Percentiles rank a stretch among this genome's conserved stretches.
phyloP scores from a whole-genome alignment of 2,888 invertebrate species.

The Meteorus colon region DNA sequence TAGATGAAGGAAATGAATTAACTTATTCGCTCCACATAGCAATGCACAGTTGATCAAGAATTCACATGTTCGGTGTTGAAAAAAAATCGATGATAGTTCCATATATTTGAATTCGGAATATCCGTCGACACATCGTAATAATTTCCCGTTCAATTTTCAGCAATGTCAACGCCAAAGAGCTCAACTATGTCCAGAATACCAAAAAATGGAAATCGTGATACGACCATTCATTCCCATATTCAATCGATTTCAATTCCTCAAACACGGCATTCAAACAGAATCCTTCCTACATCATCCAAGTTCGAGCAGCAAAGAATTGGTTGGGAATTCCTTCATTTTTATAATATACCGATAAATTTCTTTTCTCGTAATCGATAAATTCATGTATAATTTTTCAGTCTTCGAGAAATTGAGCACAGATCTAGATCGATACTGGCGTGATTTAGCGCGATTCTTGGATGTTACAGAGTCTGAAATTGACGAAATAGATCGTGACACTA shows the following conservation, averaged over 20 bases:
- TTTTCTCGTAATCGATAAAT: neutral
- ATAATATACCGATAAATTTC: neutral
- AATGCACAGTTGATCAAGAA: too few species aligned
- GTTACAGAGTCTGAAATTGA: constrained; percentile 64
- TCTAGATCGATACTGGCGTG: constrained; percentile 64
- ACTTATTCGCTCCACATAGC: too few species aligned
- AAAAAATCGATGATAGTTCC: too few species aligned
- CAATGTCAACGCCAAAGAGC: constrained; percentile 7
- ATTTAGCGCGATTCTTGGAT: constrained; percentile 62
- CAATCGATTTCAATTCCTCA: neutral
- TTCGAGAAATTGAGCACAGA: constrained; percentile 56
- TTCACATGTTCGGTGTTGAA: too few species aligned
- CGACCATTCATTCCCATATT: neutral
- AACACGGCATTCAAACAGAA: neutral
- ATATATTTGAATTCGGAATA: too few species aligned
- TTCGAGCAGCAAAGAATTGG: neutral
- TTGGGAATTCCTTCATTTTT: neutral
- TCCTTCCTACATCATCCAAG: neutral
- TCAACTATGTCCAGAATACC: constrained; percentile 1
- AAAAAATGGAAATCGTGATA: neutral
- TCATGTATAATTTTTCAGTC: constrained; percentile 55
- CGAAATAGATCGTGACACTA: constrained; percentile 56
- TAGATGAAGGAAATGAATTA: too few species aligned
- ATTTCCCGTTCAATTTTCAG: neutral
- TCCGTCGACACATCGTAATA: neutral